Percentiles rank a stretch among this genome's conserved stretches.
Conservation (phyloP, 2,797 vertebrate species). For the Neosilurus mollespiculum region DNA sequence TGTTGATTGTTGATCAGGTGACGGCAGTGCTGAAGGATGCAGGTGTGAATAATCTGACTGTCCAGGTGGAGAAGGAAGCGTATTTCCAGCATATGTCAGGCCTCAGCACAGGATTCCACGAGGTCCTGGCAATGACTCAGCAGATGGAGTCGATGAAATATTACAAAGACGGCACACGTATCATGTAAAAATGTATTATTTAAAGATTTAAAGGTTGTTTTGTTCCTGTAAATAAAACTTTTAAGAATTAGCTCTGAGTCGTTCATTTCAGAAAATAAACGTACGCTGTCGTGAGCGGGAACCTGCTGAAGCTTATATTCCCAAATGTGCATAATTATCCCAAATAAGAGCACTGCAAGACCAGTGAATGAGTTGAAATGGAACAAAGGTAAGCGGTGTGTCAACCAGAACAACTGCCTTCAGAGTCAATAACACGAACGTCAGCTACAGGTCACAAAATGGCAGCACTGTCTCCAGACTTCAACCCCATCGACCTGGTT, state of each 20-base stretch:
- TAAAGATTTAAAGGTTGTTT: slow-evolving; percentile 4
- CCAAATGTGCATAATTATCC: no score
- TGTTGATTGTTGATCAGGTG: slow-evolving; percentile 72
- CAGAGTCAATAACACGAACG: no score
- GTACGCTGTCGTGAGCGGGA: no score
- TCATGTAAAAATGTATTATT: slow-evolving; percentile 79
- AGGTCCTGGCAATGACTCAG: slow-evolving; percentile 92
- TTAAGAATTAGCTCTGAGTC: not conserved
- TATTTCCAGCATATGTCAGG: slow-evolving; percentile 99
- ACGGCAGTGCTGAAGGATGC: slow-evolving; percentile 91
- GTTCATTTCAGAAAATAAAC: not conserved
- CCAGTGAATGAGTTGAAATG: no score
- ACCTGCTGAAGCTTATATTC: not conserved
- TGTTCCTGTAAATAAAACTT: slow-evolving; percentile 14
- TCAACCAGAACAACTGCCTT: no score
- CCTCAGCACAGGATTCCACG: slow-evolving; percentile 93
- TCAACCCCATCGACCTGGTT: no score
- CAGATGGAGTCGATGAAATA: slow-evolving; percentile 93
- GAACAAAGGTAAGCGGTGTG: no score
- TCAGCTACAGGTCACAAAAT: no score
- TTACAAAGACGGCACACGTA: slow-evolving; percentile 91
- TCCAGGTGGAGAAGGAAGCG: slow-evolving; percentile 96
- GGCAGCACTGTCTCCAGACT: no score
- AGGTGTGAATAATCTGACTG: slow-evolving; percentile 91
- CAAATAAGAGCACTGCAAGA: no score